Percentiles rank a stretch among this genome's conserved stretches.
Evolutionary conservation across 2,113 vertebrate genomes (phyloP).

Genomic region (Larimichthys polyactis): DNA sequence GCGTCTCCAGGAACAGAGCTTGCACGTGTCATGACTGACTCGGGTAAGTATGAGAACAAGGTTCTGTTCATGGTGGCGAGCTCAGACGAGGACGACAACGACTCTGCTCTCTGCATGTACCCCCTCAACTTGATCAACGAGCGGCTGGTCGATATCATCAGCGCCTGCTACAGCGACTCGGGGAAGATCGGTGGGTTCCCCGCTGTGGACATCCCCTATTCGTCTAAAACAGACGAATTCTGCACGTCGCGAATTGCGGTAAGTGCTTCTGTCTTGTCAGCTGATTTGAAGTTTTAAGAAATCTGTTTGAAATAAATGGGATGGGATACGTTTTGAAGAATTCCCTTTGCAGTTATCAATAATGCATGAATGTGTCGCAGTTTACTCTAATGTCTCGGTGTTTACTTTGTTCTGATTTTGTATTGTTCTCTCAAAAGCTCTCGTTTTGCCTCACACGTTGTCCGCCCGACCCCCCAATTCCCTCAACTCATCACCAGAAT

Average conservation of each 20-base stretch:
- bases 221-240: slow-evolving; percentile 57
- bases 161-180: slow-evolving; percentile 87
- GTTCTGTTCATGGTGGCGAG: slow-evolving; percentile 91
- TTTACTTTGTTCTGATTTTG: slow-evolving; percentile 39
- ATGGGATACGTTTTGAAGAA: slow-evolving; percentile 3
- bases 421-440: slow-evolving; percentile 25
- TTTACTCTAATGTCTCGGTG: slow-evolving; percentile 38
- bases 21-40: slow-evolving; percentile 73
- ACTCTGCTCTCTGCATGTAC: slow-evolving; percentile 91
- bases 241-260: slow-evolving; percentile 74
- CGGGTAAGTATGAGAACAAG: slow-evolving; percentile 66
- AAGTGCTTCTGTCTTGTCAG: slow-evolving; percentile 39
- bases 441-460: slow-evolving; percentile 16
- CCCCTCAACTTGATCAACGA: slow-evolving; percentile 87
- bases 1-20: slow-evolving; percentile 84
- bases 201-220: slow-evolving; percentile 91
- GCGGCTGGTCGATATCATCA: slow-evolving; percentile 87
- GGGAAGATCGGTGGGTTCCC: slow-evolving; percentile 66
- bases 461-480: slow-evolving; percentile 3
- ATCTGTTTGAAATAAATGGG: slow-evolving; percentile 1
- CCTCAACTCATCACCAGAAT: slow-evolving; percentile 23
- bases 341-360: slow-evolving; percentile 25
- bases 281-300: slow-evolving; percentile 9
- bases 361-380: slow-evolving; percentile 29
- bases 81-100: slow-evolving; percentile 76